Evolutionary conservation across 2,113 vertebrate species (phyloP).

Genomic region (Casuarius casuarius): DNA sequence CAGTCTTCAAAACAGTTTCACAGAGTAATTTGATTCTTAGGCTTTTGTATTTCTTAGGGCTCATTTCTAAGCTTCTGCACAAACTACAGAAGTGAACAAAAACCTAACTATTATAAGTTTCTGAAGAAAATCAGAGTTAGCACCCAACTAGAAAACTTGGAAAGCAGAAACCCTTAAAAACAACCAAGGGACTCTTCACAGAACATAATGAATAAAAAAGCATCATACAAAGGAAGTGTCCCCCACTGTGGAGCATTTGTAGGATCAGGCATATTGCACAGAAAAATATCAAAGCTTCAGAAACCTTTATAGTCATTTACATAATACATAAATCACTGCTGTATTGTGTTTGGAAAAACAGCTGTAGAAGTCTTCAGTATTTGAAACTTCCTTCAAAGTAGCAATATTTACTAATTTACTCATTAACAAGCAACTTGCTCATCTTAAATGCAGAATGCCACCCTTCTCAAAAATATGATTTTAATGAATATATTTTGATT

Average conservation of each 20-base stretch:
- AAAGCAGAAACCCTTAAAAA: not conserved
- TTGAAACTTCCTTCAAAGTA: not conserved
- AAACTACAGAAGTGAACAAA: not conserved
- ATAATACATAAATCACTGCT: not conserved
- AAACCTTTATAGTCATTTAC: not conserved
- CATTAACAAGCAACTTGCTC: not conserved
- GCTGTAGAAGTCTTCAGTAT: not conserved
- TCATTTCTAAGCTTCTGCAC: not conserved
- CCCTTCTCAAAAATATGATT: not conserved
- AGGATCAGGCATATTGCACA: not conserved
- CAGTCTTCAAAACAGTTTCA: not conserved
- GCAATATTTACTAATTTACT: not conserved
- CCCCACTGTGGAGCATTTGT: not conserved
- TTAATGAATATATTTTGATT: not conserved
- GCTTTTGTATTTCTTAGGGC: not conserved
- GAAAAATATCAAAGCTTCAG: not conserved
- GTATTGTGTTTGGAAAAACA: not conserved
- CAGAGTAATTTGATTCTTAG: not conserved
- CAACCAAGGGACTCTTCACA: not conserved
- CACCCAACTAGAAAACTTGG: not conserved
- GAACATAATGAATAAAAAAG: not conserved
- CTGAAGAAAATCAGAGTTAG: not conserved
- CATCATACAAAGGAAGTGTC: not conserved
- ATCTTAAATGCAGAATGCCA: not conserved
- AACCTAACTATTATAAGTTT: not conserved